Conservation (phyloP, 2,888 invertebrate species). For the Xestia c-nigrum region DNA sequence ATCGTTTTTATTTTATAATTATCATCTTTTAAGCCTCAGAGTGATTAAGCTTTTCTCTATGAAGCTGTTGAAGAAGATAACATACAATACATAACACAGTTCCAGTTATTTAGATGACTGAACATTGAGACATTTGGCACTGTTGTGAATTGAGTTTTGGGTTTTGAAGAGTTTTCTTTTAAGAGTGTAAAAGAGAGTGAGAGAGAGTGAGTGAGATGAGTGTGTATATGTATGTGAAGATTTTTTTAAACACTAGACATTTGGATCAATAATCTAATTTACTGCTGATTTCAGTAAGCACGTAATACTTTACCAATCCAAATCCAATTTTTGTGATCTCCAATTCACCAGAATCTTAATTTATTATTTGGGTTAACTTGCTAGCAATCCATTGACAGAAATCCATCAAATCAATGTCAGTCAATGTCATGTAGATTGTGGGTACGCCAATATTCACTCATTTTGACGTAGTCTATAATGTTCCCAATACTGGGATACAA, state of each 20-base stretch:
- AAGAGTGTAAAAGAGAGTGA: neutral
- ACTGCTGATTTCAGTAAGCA: neutral
- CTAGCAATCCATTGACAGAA: no score
- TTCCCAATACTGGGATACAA: no score
- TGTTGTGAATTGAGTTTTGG: neutral
- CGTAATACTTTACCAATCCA: neutral
- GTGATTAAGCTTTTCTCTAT: neutral
- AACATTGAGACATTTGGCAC: no score
- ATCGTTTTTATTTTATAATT: neutral
- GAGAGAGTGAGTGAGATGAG: no score
- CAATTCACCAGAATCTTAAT: neutral
- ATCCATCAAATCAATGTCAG: neutral
- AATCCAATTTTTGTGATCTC: neutral
- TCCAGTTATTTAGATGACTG: neutral
- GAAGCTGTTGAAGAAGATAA: neutral
- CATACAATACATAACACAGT: no score
- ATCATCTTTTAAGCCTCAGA: constrained; percentile 5
- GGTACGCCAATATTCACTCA: neutral
- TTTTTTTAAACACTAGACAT: neutral
- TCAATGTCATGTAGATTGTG: neutral
- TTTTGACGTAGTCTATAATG: neutral
- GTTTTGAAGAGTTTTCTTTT: neutral
- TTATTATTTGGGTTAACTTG: neutral
- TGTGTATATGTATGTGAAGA: neutral
- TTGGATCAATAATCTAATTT: neutral